Evolutionary conservation across 2,888 invertebrate species (phyloP), one percentile per base, ranked within the genome.

Genomic region (Polylopha cassiicola): DNA sequence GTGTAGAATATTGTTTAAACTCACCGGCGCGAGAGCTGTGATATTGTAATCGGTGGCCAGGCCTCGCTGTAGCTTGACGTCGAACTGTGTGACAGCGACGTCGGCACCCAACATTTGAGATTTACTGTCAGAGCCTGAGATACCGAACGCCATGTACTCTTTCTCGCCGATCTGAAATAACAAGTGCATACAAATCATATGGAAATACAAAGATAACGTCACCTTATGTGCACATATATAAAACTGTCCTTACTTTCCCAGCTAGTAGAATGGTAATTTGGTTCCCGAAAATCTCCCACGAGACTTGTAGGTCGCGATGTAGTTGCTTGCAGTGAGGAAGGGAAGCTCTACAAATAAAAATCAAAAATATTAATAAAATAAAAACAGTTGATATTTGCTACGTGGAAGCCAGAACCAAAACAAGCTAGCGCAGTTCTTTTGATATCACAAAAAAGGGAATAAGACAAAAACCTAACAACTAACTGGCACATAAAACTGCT

Each of bases 201-300:
- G 13, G 27, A 14, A n/a, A 27, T 13, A 13, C 27, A 11, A 14
- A n/a, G 27, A 27, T 27, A 27, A 11, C 27, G 30, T 17, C 9
- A 29, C n/a, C 2, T 20, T 30, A 21, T 13, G 3, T 5, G 10
- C 16, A 16, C 7, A 18, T 7, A 11, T 17, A 6, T 13, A 8
- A 11, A 4, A 3, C 54, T 81, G 84, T 75, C 9, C 34, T 6
- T 28, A 93, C 89, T 87, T 92, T 91, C 1, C 91, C 96, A 6
- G 94, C 91, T 6, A 97, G 77, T 71, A 95, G 92, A 37, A 96
- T 87, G 4, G 96, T 96, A 48, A 97, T 90, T 68, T 92, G 92
- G 11, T 92, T 93, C 0, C 96, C 96, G 73, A 95, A 95, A 14
- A 95, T 91, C 70, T 96, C 95, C 96, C 96, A 97, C 5, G 93